Percentiles rank a stretch among this genome's conserved stretches.
Conservation (phyloP, 2,113 vertebrate species). For the Morone chrysops region DNA sequence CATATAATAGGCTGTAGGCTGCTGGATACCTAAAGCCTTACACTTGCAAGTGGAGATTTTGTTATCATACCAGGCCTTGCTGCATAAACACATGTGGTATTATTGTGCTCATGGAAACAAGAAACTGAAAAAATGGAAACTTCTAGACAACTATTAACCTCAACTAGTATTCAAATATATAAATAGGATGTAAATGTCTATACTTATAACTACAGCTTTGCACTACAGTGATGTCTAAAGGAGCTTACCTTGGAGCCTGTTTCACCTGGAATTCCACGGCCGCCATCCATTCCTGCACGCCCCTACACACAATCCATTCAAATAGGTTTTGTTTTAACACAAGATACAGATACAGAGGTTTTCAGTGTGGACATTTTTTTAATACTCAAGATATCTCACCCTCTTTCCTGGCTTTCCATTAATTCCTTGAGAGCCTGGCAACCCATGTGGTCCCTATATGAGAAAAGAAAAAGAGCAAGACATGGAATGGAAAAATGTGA, state of each 20-base stretch:
- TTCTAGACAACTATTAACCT: background rate
- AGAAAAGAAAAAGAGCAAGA: constrained; percentile 12
- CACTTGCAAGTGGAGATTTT: constrained; percentile 44
- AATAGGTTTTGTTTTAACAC: constrained; percentile 18
- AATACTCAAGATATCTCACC: constrained; percentile 81
- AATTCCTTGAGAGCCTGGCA: constrained; percentile 84
- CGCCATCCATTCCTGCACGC: constrained; percentile 87
- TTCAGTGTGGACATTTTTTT: constrained; percentile 4
- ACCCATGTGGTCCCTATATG: constrained; percentile 88
- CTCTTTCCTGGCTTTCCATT: constrained; percentile 88
- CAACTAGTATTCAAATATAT: background rate
- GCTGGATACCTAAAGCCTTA: constrained; percentile 47
- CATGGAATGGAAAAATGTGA: constrained; percentile 17
- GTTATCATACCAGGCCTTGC: constrained; percentile 31
- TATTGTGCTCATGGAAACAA: background rate
- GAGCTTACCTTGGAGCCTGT: constrained; percentile 88
- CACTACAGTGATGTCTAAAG: background rate
- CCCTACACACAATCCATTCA: constrained; percentile 81
- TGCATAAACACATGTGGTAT: constrained; percentile 11
- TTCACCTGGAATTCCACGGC: constrained; percentile 91
- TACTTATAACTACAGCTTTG: too few relatives aligned
- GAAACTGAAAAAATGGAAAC: constrained; percentile 10
- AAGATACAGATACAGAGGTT: constrained; percentile 23
- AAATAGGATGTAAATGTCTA: background rate
- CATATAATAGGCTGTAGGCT: constrained; percentile 57